Conservation (phyloP, 2,797 vertebrate genomes). For the Gymnoscopelus braueri region DNA sequence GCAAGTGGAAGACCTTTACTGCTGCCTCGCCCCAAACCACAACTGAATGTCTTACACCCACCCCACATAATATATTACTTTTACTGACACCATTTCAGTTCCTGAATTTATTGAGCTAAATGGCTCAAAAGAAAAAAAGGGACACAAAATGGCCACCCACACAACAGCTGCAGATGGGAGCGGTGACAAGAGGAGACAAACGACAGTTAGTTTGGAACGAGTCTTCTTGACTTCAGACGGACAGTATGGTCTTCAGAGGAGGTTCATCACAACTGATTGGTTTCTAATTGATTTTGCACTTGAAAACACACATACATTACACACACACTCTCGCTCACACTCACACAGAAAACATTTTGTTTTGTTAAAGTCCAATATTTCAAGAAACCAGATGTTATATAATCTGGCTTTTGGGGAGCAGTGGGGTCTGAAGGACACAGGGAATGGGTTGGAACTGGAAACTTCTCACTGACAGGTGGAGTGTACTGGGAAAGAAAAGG, state of each 20-base stretch:
- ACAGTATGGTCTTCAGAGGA: slow-evolving; percentile 55
- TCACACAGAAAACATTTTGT: slow-evolving; percentile 51
- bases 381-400: slow-evolving; percentile 66
- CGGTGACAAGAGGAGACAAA: not conserved
- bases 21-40: slow-evolving; percentile 17
- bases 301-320: slow-evolving; percentile 20
- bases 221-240: not conserved
- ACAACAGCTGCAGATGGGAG: not conserved
- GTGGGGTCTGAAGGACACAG: slow-evolving; percentile 8
- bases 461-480: slow-evolving; percentile 6
- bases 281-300: slow-evolving; percentile 49
- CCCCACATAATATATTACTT: no score
- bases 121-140: not conserved
- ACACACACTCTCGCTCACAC: slow-evolving; percentile 5
- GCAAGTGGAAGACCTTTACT: slow-evolving; percentile 14
- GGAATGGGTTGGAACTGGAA: no score
- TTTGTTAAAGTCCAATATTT: slow-evolving; percentile 66
- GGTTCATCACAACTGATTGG: slow-evolving; percentile 56
- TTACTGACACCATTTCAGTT: no score
- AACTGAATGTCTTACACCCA: not conserved
- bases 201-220: slow-evolving; percentile 33
- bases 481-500: slow-evolving; percentile 6
- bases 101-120: not conserved
- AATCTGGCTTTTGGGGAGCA: slow-evolving; percentile 47
- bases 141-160: slow-evolving; percentile 34